A percentile compares a stretch with the other conserved stretches of the same genome.
These are phyloP conservation scores for Drosophila ananassae DNA, from an alignment of 1,140 invertebrate species.

Conservation along the genomic window DNA sequence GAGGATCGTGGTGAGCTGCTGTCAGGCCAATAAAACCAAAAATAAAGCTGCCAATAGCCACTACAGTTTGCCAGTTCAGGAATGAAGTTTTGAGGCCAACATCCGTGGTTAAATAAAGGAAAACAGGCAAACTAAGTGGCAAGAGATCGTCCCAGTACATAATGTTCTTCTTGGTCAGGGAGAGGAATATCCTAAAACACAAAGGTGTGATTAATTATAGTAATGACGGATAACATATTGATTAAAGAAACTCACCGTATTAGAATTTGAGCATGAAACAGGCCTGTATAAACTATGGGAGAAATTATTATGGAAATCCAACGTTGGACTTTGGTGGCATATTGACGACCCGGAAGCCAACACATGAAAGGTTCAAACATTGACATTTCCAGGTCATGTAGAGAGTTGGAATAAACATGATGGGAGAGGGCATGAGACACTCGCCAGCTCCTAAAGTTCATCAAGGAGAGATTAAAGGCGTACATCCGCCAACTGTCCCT, in stretches of 20 bases:
- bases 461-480: conserved; percentile 88
- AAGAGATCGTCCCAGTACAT: conserved; percentile 83
- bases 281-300: conserved; percentile 84
- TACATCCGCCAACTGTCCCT: conserved; percentile 92
- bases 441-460: conserved; percentile 89
- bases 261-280: conserved; percentile 83
- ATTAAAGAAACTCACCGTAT: conserved; percentile 84
- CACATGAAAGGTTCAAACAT: conserved; percentile 88
- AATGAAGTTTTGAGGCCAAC: conserved; percentile 61
- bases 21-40: conserved; percentile 89
- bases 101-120: conserved; percentile 84
- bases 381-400: conserved; percentile 91
- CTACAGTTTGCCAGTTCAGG: conserved; percentile 86
- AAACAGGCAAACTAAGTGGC: conserved; percentile 84
- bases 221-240: neutral
- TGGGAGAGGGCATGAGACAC: conserved; percentile 91
- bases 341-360: conserved; percentile 87
- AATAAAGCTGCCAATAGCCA: conserved; percentile 86
- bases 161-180: conserved; percentile 46
- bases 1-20: conserved; percentile 92
- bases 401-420: conserved; percentile 91
- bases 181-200: conserved; percentile 38
- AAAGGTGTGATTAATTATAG: neutral
- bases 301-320: conserved; percentile 84
- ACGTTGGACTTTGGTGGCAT: conserved; percentile 66